phyloP scores from a whole-genome alignment of 2,113 vertebrate genomes.

The Saimiri boliviensis region DNA sequence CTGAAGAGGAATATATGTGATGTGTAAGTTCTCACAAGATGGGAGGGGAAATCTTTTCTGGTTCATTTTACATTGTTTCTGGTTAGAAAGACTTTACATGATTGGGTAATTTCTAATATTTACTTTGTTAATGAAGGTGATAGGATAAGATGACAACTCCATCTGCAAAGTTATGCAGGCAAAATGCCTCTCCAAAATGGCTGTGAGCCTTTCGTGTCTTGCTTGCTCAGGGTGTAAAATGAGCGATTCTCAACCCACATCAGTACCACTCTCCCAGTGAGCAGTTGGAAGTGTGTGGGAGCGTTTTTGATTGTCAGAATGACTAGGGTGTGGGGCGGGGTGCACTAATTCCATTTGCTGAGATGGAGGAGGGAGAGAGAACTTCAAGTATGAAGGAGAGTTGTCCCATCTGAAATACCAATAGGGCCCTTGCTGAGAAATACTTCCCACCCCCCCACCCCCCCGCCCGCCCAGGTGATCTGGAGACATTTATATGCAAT shows the following conservation, averaged over 20 bases:
- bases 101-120: slow-evolving; percentile 41
- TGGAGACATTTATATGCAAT: slow-evolving; percentile 38
- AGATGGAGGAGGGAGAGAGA: slow-evolving; percentile 50
- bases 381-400: slow-evolving; percentile 34
- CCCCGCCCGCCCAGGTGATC: neutral
- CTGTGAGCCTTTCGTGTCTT: slow-evolving; percentile 56
- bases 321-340: neutral
- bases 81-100: neutral
- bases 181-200: slow-evolving; percentile 49
- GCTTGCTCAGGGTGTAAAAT: slow-evolving; percentile 61
- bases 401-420: slow-evolving; percentile 32
- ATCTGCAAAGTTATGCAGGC: slow-evolving; percentile 41
- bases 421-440: slow-evolving; percentile 39
- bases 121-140: slow-evolving; percentile 28
- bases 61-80: slow-evolving; percentile 48
- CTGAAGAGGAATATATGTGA: neutral
- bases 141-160: slow-evolving; percentile 28
- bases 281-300: slow-evolving; percentile 71
- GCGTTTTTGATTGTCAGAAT: slow-evolving; percentile 66
- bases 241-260: slow-evolving; percentile 57
- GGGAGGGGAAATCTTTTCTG: neutral
- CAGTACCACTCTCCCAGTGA: slow-evolving; percentile 47
- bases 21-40: slow-evolving; percentile 29
- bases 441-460: neutral
- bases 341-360: slow-evolving; percentile 38